phyloP scores from a whole-genome alignment of 2,797 vertebrate species.

The Telmatherina bonti region DNA sequence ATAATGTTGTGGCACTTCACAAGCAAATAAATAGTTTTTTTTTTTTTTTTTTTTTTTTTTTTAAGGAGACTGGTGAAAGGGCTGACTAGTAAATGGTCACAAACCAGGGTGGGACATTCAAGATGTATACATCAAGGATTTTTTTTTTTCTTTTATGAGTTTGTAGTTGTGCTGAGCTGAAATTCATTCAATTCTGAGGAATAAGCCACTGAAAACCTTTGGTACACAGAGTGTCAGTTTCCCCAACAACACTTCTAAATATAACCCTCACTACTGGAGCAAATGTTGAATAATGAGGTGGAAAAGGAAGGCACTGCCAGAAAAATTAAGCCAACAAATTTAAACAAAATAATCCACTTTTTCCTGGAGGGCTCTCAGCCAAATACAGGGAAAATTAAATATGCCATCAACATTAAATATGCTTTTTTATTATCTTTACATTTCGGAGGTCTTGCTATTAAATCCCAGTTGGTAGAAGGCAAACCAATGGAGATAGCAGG shows the following conservation, averaged over 20 bases:
- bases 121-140: slow-evolving; percentile 6
- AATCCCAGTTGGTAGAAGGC: neutral
- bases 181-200: slow-evolving; percentile 21
- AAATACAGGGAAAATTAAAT: slow-evolving; percentile 16
- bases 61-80: slow-evolving; percentile 15
- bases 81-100: neutral
- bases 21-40: slow-evolving; percentile 4
- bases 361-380: slow-evolving; percentile 6
- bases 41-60: neutral
- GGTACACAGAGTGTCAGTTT: slow-evolving; percentile 55
- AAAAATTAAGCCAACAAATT: slow-evolving; percentile 30
- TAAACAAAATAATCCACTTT: slow-evolving; percentile 25
- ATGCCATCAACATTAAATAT: neutral
- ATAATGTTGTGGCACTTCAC: neutral
- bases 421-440: neutral
- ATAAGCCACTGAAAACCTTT: slow-evolving; percentile 35
- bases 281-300: slow-evolving; percentile 77
- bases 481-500: neutral
- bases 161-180: slow-evolving; percentile 2
- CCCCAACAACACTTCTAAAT: slow-evolving; percentile 75
- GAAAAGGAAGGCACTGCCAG: slow-evolving; percentile 34
- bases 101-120: slow-evolving; percentile 7
- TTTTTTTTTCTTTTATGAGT: neutral
- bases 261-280: slow-evolving; percentile 73
- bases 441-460: neutral